These are phyloP conservation scores for Sebastes kiyomatsui DNA, from an alignment of 2,797 vertebrate species.

Conservation along the genomic window DNA sequence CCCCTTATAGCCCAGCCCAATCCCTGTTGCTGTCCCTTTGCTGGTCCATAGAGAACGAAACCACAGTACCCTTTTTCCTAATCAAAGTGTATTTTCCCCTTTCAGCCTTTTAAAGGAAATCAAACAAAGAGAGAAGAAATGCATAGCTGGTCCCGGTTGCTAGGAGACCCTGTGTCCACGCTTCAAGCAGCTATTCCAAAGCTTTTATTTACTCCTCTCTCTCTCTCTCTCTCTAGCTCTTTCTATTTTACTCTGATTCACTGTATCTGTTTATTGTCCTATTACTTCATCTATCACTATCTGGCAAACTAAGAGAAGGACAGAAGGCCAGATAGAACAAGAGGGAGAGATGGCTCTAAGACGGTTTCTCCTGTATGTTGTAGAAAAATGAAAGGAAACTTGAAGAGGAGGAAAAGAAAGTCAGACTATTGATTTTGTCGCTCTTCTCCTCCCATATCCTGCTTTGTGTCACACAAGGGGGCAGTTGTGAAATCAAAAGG, in stretches of 20 bases:
- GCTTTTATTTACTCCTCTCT: conserved; percentile 61
- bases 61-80: conserved; percentile 39
- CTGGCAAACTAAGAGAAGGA: conserved; percentile 12
- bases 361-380: not conserved
- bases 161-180: conserved; percentile 73
- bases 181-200: conserved; percentile 70
- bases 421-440: conserved; percentile 51
- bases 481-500: conserved; percentile 63
- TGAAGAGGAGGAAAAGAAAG: conserved; percentile 44
- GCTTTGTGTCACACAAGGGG: conserved; percentile 59
- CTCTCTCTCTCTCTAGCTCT: conserved; percentile 6
- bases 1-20: not conserved
- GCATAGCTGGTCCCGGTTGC: conserved; percentile 74
- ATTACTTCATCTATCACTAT: conserved; percentile 34
- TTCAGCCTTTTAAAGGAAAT: conserved; percentile 67
- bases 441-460: conserved; percentile 23
- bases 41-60: conserved; percentile 37
- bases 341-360: not conserved
- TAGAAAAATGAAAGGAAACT: conserved; percentile 32
- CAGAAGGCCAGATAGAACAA: conserved; percentile 4
- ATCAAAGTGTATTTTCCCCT: conserved; percentile 63
- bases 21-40: conserved; percentile 35
- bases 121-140: conserved; percentile 65
- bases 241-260: conserved; percentile 35
- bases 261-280: conserved; percentile 56